Evolutionary conservation across 2,888 invertebrate genomes (phyloP), one percentile per base, ranked within the genome.

Genomic region (Drosophila cracens): DNA sequence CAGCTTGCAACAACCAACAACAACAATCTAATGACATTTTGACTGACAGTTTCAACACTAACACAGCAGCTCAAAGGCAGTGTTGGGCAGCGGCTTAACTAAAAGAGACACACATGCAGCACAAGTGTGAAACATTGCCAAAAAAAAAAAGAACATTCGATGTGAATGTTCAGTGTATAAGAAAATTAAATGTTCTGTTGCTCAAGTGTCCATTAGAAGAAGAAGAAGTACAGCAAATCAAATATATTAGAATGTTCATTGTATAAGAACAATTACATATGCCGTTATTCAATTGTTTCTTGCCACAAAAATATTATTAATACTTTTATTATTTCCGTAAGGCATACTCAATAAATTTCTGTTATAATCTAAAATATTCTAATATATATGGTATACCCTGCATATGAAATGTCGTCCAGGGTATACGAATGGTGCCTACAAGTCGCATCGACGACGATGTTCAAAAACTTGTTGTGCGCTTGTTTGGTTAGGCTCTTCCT

Each of bases 61-160:
- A 73, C 81, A 73, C 86, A 78, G 65, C 73, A 73, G 71, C 76
- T 73, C 74, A 75, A 80, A 87, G 87, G 72, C 84, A 87, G 70
- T 78, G 68, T 73, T 66, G 78, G 83, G 66, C 84, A 76, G 61
- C 53, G 81, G 62, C 64, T 76, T 62, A 62, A 29, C 13, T 29
- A 5, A 64, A 62, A 70, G 57, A 43, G 62, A 63, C 27, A 8
- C 53, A 54, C 40, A 51, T n/a, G 34, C 34, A 53, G 31, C 60
- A 63, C 56, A 34, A 65, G 57, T 64, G 62, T 27, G 43, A 54
- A 65, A n/a, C 31, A 63, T 61, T 46, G 48, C 43, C 31, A 66
- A 56, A 66, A 71, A 21, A 71, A 21, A 21, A 43, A 34, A 52
- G 11, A 7, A 8, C 16, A 16, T 21, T 21, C 43, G 21, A 21